Evolutionary conservation across 2,888 invertebrate species (phyloP).

Genomic region (Parthenolecanium corni): DNA sequence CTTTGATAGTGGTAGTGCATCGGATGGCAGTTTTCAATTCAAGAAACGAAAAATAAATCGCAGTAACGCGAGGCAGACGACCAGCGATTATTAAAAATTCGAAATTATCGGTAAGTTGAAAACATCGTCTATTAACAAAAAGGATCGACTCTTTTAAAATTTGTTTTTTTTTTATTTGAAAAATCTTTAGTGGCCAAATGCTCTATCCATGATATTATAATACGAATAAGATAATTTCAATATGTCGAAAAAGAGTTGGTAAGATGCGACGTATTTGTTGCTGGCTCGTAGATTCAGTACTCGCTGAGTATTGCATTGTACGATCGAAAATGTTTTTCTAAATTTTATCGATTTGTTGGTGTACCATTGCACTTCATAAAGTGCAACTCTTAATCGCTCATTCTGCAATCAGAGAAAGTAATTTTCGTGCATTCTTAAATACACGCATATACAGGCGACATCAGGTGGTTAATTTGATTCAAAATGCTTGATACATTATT

Average conservation of each 20-base stretch:
- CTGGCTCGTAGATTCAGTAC: not conserved
- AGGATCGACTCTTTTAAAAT: too few species aligned
- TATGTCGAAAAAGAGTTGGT: conserved; percentile 2
- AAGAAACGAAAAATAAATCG: conserved; percentile 59
- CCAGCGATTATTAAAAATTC: not conserved
- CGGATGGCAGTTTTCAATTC: conserved; percentile 41
- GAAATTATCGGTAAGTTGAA: too few species aligned
- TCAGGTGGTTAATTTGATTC: too few species aligned
- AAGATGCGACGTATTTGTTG: not conserved
- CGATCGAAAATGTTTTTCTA: not conserved
- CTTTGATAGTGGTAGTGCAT: not conserved
- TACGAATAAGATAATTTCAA: conserved; percentile 13
- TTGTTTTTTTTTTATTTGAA: too few species aligned
- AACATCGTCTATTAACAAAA: too few species aligned
- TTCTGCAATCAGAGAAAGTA: conserved; percentile 1
- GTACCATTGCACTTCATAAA: conserved; percentile 4
- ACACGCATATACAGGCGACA: too few species aligned
- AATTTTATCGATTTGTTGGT: not conserved
- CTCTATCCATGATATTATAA: not conserved
- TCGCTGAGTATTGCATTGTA: not conserved
- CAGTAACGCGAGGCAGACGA: conserved; percentile 45
- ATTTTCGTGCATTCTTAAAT: too few species aligned
- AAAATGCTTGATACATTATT: too few species aligned
- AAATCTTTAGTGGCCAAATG: not conserved
- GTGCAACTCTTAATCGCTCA: not conserved